Evolutionary conservation across 2,797 vertebrate genomes (phyloP).

Genomic region (Dryobates pubescens): DNA sequence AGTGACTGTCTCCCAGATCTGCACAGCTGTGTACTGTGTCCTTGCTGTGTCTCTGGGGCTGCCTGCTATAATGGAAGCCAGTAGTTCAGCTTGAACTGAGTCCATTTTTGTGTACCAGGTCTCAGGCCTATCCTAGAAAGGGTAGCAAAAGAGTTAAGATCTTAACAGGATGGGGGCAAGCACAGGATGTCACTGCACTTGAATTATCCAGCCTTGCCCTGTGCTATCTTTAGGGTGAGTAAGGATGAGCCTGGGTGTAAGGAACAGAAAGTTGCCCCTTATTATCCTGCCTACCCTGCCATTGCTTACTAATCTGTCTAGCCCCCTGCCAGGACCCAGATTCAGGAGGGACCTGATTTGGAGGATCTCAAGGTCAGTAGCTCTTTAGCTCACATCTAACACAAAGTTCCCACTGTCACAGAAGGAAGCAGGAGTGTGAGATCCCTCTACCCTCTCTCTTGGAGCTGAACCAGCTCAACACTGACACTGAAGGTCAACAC

Average conservation of each 20-base stretch:
- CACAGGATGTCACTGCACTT: neutral
- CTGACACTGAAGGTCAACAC: neutral
- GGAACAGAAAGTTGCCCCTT: neutral
- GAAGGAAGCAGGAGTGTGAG: neutral
- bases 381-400: neutral
- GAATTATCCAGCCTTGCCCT: neutral
- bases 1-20: neutral
- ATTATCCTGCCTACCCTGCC: neutral
- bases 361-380: neutral
- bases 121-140: constrained; percentile 78
- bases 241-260: neutral
- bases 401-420: neutral
- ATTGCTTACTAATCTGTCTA: neutral
- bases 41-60: constrained; percentile 23
- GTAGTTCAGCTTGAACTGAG: constrained; percentile 78
- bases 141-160: neutral
- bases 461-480: neutral
- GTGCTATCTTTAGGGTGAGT: neutral
- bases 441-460: neutral
- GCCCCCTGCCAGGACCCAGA: neutral
- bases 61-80: constrained; percentile 72
- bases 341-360: neutral
- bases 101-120: constrained; percentile 80
- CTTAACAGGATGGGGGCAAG: neutral
- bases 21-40: neutral